Percentiles rank a stretch among this genome's conserved stretches.
These are phyloP conservation scores for Parnassius orleans DNA, from an alignment of 2,888 invertebrate species.

Conservation along the genomic window DNA sequence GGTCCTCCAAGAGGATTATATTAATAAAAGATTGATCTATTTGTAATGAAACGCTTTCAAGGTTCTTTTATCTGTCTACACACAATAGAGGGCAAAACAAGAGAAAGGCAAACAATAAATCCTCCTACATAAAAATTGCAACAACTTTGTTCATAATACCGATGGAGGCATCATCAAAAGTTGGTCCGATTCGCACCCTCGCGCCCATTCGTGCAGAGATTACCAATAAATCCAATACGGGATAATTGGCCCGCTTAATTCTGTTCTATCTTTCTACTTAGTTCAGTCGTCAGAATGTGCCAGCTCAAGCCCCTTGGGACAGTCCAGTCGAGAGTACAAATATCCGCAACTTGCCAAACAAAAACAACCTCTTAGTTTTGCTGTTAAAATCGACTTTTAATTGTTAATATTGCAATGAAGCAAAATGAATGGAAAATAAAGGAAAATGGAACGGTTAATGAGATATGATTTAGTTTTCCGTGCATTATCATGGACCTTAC, in stretches of 20 bases:
- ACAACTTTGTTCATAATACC: constrained; percentile 80
- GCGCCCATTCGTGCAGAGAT: constrained; percentile 81
- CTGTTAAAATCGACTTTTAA: constrained; percentile 56
- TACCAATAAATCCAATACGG: constrained; percentile 82
- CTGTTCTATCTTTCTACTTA: constrained; percentile 81
- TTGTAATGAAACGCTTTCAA: constrained; percentile 64
- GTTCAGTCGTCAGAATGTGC: constrained; percentile 81
- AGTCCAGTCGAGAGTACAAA: constrained; percentile 70
- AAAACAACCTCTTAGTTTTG: constrained; percentile 56
- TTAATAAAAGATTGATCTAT: constrained; percentile 66
- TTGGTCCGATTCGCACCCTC: constrained; percentile 79
- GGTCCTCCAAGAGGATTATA: constrained; percentile 51
- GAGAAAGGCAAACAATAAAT: constrained; percentile 74
- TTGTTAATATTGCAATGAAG: constrained; percentile 45
- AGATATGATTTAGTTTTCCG: constrained; percentile 52
- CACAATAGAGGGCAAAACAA: constrained; percentile 71
- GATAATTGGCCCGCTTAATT: constrained; percentile 82
- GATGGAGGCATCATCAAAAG: constrained; percentile 79
- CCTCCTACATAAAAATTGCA: constrained; percentile 79
- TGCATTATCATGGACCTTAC: constrained; percentile 41
- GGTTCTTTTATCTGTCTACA: constrained; percentile 68
- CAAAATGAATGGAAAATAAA: constrained; percentile 47
- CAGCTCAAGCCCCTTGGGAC: constrained; percentile 77
- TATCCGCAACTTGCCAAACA: constrained; percentile 55
- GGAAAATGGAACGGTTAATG: constrained; percentile 64